Evolutionary conservation across 2,888 invertebrate genomes (phyloP), one percentile per base, ranked within the genome.

Genomic region (Synergus gifuensis): DNA sequence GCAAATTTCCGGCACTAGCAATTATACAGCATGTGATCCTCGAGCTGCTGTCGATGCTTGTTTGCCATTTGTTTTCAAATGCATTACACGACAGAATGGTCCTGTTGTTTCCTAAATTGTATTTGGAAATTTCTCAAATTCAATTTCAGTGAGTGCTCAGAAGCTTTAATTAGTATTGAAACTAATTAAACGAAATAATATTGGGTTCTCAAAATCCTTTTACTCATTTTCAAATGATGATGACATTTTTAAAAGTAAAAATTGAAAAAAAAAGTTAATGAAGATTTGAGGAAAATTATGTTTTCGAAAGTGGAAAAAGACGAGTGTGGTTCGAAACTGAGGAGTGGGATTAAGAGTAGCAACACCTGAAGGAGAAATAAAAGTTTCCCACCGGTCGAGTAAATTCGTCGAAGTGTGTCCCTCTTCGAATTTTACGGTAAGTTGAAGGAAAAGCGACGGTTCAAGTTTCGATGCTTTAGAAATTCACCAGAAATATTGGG

Each of bases 1-100:
- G 91, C 88, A 91, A 91, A 91, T 91, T 90, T 91, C 88, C 86
- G 87, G 83, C 84, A 83, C 85, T 83, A 83, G 84, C 87, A 86
- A 89, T 89, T 89, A 86, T 89, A 87, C 87, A 87, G 84, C 79
- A 80, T 84, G 79, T 84, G 83, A 86, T 85, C 85, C 84, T 81
- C 83, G 76, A 64, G 79, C 66, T 78, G 78, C 82, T 86, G 81
- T 84, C 86, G 85, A 86, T 83, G 87, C 86, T 88, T 90, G 88
- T 89, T 88, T 88, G 89, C 86, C 88, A 88, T 88, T 89, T 86
- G 87, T 88, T 87, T 86, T 83, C 80, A 81, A 88, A 87, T 87
- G 85, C 83, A 86, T 88, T 87, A 89, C 85, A 83, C 63, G 79
- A 49, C 54, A 73, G 49, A 46, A 28, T 49, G 69, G 73, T 73